Evolutionary conservation across 2,797 vertebrate species (phyloP).

Genomic region (Clarias platycephalus): DNA sequence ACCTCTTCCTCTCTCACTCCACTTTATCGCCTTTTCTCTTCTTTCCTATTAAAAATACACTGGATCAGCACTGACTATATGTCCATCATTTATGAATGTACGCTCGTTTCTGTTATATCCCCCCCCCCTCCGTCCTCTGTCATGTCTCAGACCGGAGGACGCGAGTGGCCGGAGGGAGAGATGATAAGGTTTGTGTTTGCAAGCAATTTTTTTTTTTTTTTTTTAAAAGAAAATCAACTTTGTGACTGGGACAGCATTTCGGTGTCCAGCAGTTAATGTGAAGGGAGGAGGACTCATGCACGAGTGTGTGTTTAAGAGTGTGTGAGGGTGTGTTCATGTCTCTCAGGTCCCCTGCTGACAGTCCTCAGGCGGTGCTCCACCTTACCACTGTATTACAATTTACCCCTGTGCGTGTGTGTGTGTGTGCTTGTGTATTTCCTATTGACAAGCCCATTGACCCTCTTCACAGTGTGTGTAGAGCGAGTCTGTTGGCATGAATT

Average conservation of each 20-base stretch:
- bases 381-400: constrained; percentile 54
- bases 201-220: constrained; percentile 10
- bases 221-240: neutral
- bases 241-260: neutral
- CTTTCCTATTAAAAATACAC: constrained; percentile 76
- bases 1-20: constrained; percentile 53
- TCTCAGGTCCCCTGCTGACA: constrained; percentile 45
- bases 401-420: constrained; percentile 43
- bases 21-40: constrained; percentile 54
- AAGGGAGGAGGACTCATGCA: neutral
- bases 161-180: constrained; percentile 59
- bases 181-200: constrained; percentile 34
- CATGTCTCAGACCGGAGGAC: constrained; percentile 2
- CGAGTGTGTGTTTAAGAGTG: neutral
- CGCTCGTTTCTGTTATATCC: neutral
- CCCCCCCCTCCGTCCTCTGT: neutral
- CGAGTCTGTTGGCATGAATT: neutral
- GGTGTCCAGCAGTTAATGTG: constrained; percentile 10
- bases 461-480: neutral
- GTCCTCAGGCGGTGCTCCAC: constrained; percentile 52
- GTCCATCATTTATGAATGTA: constrained; percentile 64
- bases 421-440: constrained; percentile 29
- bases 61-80: constrained; percentile 78
- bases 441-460: constrained; percentile 33
- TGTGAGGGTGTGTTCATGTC: constrained; percentile 48